Base-by-base conservation (phyloP, 2,113 vertebrate species). In the Panurus biarmicus region DNA sequence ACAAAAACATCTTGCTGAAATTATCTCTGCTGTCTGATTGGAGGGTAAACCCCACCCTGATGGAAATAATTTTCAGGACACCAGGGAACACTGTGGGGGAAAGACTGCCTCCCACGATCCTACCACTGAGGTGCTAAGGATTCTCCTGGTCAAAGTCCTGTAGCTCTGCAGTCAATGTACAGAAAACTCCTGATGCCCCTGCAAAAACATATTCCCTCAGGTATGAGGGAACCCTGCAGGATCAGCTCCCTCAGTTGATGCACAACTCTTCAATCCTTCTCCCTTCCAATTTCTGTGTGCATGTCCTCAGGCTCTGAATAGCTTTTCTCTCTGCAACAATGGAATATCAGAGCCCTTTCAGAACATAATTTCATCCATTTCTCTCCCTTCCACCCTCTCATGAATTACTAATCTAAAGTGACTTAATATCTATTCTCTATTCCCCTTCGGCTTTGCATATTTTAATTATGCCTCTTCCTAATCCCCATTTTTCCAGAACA, bases 391-490 rank as follows among this genome's bases (percentile, higher is more conserved):
- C 50, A 74, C 45, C 8, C 78, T 90, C 69, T 80, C 81, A 47
- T 93, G 90, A 93, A 86, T 96, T 75, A 94, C 92, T 89, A 85
- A 94, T 95, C 89, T 93, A 75, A 75, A 95, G 84, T 54, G 90
- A 94, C 86, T 93, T 92, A 85, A 56, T 90, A 91, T 81, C 85
- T 87, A 54, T 87, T 93, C 90, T 95, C 85, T 91, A 82, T 95
- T 95, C 80, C 96, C 92, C 42, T 83, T 90, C 18, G 77, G 73
- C 81, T 95, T 95, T 94, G 90, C 85, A 70, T 93, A 87, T 93
- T 94, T 96, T 93, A 95, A 95, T 96, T 94, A 96, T 73, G 67
- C 82, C 51, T 91, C 50, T 86, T 95, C 81, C 87, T 92, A 94
- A 92, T 96, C 74, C 94, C 73, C 89, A 60, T 95, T 87, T 93